A percentile compares a stretch with the other conserved stretches of the same genome.
phyloP scores from a whole-genome alignment of 2,888 invertebrate species.

The Eupithecia dodoneata region DNA sequence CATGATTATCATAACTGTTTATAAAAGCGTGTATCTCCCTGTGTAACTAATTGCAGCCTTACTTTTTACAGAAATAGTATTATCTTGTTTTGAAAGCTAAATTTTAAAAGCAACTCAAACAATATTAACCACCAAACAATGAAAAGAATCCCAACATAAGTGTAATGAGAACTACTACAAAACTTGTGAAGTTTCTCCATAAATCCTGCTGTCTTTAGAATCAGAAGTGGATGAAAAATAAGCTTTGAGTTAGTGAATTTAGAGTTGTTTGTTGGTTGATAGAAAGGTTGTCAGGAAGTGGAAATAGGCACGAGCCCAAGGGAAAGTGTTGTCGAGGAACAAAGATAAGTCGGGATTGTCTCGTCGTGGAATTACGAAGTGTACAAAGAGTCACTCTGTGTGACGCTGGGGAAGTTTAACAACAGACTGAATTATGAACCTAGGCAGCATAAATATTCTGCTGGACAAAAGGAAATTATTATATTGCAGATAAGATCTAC shows the following conservation, averaged over 20 bases:
- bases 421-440: not conserved
- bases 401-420: conserved; percentile 48
- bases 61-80: too few species aligned
- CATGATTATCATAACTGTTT: not conserved
- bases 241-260: conserved; percentile 17
- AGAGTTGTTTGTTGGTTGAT: conserved; percentile 19
- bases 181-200: conserved; percentile 73
- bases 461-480: not conserved
- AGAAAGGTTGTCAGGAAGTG: not conserved
- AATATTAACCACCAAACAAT: conserved; percentile 24
- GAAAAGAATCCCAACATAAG: conserved; percentile 55
- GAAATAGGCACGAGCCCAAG: conserved; percentile 57
- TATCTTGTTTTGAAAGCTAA: not conserved
- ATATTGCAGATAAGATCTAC: not conserved
- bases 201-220: conserved; percentile 60
- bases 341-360: conserved; percentile 81
- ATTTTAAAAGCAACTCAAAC: conserved; percentile 8
- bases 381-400: conserved; percentile 66
- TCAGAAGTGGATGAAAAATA: conserved; percentile 19
- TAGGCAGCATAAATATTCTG: not conserved
- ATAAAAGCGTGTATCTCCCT: not conserved
- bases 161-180: conserved; percentile 77
- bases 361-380: conserved; percentile 76
- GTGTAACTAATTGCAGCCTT: too few species aligned
- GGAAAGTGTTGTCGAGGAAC: conserved; percentile 81